Evolutionary conservation across 92 coral and sea anemone genomes (phyloP).

Genomic region (Phenganax stokvisi): DNA sequence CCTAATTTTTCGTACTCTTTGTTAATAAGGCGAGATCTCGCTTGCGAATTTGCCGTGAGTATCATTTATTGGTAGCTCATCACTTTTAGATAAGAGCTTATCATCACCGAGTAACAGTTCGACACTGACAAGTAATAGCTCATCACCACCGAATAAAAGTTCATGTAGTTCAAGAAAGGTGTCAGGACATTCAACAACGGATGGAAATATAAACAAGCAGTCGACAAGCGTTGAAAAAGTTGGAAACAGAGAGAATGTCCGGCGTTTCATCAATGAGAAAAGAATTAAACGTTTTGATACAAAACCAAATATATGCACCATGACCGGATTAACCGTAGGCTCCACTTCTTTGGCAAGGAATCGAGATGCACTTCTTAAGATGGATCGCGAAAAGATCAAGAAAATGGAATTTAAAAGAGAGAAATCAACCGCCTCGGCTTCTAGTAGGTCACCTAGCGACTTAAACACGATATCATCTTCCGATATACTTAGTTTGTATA

Average conservation of each 20-base stretch:
- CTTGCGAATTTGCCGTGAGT: no score
- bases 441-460: background rate
- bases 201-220: background rate
- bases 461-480: background rate
- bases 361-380: background rate
- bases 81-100: no score
- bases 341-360: background rate
- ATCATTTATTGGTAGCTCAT: no score
- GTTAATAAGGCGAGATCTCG: no score
- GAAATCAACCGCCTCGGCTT: background rate
- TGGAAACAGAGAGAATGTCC: background rate
- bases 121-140: no score
- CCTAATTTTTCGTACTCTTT: no score
- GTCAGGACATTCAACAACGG: background rate
- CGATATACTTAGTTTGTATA: background rate
- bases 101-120: no score
- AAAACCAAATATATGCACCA: background rate
- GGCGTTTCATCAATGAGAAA: background rate
- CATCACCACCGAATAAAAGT: background rate
- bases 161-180: background rate
- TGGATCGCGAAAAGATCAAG: background rate
- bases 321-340: background rate
- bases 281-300: constrained; percentile 17
- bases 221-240: background rate
- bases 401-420: constrained; percentile 1